Conservation (phyloP, 2,113 vertebrate species). For the Orcinus orca region DNA sequence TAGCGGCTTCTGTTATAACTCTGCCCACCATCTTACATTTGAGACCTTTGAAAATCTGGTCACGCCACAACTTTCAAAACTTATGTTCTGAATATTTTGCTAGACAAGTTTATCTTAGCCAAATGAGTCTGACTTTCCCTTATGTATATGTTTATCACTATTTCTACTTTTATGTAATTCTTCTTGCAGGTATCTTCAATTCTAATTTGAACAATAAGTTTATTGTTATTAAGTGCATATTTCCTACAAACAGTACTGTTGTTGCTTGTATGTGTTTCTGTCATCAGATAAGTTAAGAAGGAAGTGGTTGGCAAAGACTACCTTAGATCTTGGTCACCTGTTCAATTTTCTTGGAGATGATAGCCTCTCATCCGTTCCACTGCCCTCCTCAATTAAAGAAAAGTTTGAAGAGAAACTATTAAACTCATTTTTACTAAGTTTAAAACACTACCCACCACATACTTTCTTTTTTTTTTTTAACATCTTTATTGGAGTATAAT, state of each 20-base stretch:
- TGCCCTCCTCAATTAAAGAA: background rate
- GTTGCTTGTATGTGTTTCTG: background rate
- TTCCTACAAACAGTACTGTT: background rate
- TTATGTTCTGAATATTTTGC: background rate
- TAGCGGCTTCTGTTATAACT: background rate
- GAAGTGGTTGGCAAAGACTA: background rate
- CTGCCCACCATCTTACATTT: background rate
- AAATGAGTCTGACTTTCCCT: background rate
- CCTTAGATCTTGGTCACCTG: background rate
- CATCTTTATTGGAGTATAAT: too few species aligned
- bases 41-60: background rate
- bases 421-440: background rate
- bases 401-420: background rate
- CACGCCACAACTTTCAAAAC: background rate
- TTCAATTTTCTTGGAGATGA: background rate
- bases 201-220: background rate
- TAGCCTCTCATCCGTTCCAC: background rate
- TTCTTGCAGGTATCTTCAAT: background rate
- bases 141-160: background rate
- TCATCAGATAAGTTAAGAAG: background rate
- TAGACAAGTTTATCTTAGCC: background rate
- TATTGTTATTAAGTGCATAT: background rate
- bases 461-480: background rate
- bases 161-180: background rate
- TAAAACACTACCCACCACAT: background rate